A percentile compares a stretch with the other conserved stretches of the same genome.
These are phyloP conservation scores for Netelia fuscicornis DNA, from an alignment of 2,888 invertebrate genomes.

Conservation along the genomic window DNA sequence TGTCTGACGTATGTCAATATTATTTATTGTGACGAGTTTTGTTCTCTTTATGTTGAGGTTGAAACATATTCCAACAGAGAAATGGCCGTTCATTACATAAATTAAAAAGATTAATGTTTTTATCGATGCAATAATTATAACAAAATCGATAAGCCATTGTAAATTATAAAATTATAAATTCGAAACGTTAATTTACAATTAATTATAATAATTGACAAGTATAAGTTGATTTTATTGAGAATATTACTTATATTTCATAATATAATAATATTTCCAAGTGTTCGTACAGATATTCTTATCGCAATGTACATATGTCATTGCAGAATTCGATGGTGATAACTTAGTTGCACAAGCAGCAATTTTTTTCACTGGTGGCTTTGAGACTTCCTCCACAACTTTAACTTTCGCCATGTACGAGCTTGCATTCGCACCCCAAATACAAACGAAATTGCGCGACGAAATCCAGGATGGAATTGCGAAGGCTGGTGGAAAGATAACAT, in stretches of 20 bases:
- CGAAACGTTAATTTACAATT: too few relatives aligned
- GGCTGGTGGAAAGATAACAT: constrained; percentile 75
- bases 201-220: too few relatives aligned
- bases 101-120: too few relatives aligned
- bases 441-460: constrained; percentile 74
- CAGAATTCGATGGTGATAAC: constrained; percentile 78
- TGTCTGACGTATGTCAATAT: not conserved
- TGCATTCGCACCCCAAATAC: constrained; percentile 74
- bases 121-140: too few relatives aligned
- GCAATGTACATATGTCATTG: not conserved
- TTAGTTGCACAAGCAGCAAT: constrained; percentile 77
- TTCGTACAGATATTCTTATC: too few relatives aligned
- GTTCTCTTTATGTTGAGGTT: not conserved
- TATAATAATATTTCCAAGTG: too few relatives aligned
- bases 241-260: too few relatives aligned
- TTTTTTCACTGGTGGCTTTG: constrained; percentile 80
- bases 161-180: too few relatives aligned
- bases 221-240: too few relatives aligned
- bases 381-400: constrained; percentile 76
- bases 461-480: constrained; percentile 70
- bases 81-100: too few relatives aligned
- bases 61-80: not conserved
- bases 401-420: constrained; percentile 77
- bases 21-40: not conserved
- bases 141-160: too few relatives aligned